Evolutionary conservation across 2,797 vertebrate genomes (phyloP).

Genomic region (Borostomias antarcticus): DNA sequence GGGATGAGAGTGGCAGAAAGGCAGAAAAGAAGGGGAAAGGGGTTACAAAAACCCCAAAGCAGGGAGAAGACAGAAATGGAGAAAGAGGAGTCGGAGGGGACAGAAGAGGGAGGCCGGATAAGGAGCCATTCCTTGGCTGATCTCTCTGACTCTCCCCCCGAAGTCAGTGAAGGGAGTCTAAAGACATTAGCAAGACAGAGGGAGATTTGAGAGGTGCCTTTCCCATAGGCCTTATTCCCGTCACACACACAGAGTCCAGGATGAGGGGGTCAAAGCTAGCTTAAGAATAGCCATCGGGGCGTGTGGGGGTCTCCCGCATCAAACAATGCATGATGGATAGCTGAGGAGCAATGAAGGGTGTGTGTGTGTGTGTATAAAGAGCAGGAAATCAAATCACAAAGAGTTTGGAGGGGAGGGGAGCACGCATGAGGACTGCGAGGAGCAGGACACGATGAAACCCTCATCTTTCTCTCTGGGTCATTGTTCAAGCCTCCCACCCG

Average conservation of each 20-base stretch:
- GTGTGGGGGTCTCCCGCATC: neutral
- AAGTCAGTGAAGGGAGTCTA: slow-evolving; percentile 21
- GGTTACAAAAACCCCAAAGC: slow-evolving; percentile 3
- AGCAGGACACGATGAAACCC: slow-evolving; percentile 6
- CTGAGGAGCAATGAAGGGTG: slow-evolving; percentile 5
- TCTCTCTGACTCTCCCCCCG: slow-evolving; percentile 5
- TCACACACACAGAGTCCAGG: slow-evolving; percentile 13
- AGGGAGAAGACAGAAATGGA: neutral
- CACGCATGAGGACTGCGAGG: neutral
- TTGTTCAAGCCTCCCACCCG: too few species aligned
- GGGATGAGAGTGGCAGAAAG: neutral
- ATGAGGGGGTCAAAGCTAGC: neutral
- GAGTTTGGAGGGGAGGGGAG: neutral
- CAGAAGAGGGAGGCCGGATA: neutral
- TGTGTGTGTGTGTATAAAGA: neutral
- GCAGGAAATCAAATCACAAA: slow-evolving; percentile 18
- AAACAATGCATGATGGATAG: slow-evolving; percentile 31
- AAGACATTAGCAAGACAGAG: slow-evolving; percentile 30
- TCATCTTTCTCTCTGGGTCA: neutral
- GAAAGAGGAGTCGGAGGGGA: neutral
- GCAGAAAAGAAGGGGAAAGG: neutral
- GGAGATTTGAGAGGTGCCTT: slow-evolving; percentile 19
- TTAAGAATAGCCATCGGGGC: slow-evolving; percentile 6
- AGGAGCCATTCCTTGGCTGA: slow-evolving; percentile 24
- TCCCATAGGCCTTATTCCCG: slow-evolving; percentile 1